These are phyloP conservation scores for Fistularia tabacaria DNA, from an alignment of 2,797 vertebrate genomes.

Conservation along the genomic window DNA sequence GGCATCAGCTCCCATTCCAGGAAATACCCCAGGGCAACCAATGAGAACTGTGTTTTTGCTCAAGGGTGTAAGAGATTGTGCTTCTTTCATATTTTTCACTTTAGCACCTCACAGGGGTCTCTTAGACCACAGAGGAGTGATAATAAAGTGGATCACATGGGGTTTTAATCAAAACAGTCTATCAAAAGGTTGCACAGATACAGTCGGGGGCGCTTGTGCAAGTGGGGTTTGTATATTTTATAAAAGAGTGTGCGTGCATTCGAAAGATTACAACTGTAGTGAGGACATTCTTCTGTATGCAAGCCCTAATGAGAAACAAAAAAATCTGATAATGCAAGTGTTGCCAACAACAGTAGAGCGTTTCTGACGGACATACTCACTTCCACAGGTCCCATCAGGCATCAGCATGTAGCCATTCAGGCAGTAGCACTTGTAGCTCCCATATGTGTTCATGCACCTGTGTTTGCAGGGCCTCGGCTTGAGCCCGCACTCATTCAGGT, in stretches of 20 bases:
- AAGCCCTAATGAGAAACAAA: too few relatives aligned
- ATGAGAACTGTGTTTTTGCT: constrained; percentile 49
- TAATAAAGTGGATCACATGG: constrained; percentile 37
- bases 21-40: constrained; percentile 53
- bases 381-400: constrained; percentile 91
- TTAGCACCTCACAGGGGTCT: constrained; percentile 43
- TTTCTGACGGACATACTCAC: constrained; percentile 65
- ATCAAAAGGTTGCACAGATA: constrained; percentile 43
- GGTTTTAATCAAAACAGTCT: constrained; percentile 59
- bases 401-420: constrained; percentile 90
- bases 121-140: constrained; percentile 21
- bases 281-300: not conserved
- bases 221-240: constrained; percentile 18
- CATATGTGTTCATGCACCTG: constrained; percentile 94
- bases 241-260: constrained; percentile 16
- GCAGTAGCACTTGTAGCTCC: constrained; percentile 98
- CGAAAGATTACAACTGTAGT: constrained; percentile 11
- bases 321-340: constrained; percentile 1
- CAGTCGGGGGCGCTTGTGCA: constrained; percentile 32
- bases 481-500: constrained; percentile 95
- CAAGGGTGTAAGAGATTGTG: constrained; percentile 38
- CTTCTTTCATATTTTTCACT: constrained; percentile 55
- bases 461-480: constrained; percentile 93
- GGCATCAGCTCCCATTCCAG: constrained; percentile 39
- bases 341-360: constrained; percentile 1